Base-by-base conservation (phyloP, 2,797 vertebrate genomes). In the Pipistrellus pipistrellus region DNA sequence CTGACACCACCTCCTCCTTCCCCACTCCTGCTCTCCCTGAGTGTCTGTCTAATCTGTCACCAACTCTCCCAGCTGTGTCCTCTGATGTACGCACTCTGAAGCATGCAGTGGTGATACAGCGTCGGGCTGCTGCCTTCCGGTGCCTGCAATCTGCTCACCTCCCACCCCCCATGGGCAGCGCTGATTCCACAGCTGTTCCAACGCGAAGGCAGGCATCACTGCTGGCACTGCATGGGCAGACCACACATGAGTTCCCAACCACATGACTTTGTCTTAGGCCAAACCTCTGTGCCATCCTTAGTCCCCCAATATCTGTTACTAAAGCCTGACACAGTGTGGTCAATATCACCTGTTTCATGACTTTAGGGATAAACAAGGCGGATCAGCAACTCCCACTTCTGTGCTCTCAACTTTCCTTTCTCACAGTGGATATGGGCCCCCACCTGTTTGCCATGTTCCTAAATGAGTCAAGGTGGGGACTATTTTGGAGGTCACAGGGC, bases 21-120 rank as follows among this genome's bases (percentile, higher is more conserved):
- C 3, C 35, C 13, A 11, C 21, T 73, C 17, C 48, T 12, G 5
- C 55, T 85, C n/a, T 57, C 57, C 77, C 48, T 3, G 25, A 30
- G 27, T 25, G 18, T 64, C 72, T 44, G 14, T 75, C 72, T 73
- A 35, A 68, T 73, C 73, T 73, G 48, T 77, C 0, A 1, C 89
- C 20, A 25, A 62, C 32, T 84, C 51, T 86, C 59, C 64, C 83
- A 95, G 69, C n/a, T 38, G 44, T 89, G 82, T 85, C 53, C 71
- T 44, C 83, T 21, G 57, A 51, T 64, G 57, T 38, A 75, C 0
- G 7, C 41, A 73, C n/a, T 62, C 77, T 3, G 76, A 4, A 1
- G 51, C n/a, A 71, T 0, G 1, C 30, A 2, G 51, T 11, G 55
- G 51, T 25, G 57, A 69, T 15, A 3, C 27, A 10, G 76, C 23